phyloP scores from a whole-genome alignment of 2,113 vertebrate genomes.

The Rhadina sibilatrix region DNA sequence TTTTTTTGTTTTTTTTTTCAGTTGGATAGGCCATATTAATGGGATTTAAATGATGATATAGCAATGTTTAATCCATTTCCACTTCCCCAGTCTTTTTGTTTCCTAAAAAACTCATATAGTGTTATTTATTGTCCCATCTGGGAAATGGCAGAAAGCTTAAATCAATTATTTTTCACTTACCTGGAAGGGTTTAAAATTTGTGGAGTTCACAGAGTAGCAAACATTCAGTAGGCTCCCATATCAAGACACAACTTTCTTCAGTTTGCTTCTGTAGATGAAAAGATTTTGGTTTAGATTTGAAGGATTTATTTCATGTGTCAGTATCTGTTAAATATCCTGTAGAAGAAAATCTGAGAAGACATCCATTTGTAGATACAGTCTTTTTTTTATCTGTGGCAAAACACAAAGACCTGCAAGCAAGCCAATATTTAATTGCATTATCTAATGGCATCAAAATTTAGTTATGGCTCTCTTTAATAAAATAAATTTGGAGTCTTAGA shows the following conservation, averaged over 20 bases:
- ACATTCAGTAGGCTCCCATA: background rate
- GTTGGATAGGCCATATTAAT: background rate
- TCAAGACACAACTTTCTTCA: background rate
- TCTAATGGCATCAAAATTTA: background rate
- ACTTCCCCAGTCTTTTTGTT: background rate
- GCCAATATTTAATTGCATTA: background rate
- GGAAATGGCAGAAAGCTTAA: background rate
- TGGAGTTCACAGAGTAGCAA: background rate
- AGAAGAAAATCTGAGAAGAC: background rate
- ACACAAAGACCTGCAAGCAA: background rate
- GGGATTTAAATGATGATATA: background rate
- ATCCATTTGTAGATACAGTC: background rate
- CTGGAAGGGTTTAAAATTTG: background rate
- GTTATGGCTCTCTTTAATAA: background rate
- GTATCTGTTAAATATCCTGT: background rate
- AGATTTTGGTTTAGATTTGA: background rate
- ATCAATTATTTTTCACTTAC: background rate
- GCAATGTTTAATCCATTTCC: background rate
- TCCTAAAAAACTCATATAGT: background rate
- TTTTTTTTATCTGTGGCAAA: background rate
- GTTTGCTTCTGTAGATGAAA: background rate
- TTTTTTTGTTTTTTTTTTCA: background rate
- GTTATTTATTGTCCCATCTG: background rate
- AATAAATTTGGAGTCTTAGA: background rate
- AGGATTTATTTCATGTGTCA: background rate